phyloP scores from a whole-genome alignment of 2,113 vertebrate genomes.

The Paradisaea rubra region DNA sequence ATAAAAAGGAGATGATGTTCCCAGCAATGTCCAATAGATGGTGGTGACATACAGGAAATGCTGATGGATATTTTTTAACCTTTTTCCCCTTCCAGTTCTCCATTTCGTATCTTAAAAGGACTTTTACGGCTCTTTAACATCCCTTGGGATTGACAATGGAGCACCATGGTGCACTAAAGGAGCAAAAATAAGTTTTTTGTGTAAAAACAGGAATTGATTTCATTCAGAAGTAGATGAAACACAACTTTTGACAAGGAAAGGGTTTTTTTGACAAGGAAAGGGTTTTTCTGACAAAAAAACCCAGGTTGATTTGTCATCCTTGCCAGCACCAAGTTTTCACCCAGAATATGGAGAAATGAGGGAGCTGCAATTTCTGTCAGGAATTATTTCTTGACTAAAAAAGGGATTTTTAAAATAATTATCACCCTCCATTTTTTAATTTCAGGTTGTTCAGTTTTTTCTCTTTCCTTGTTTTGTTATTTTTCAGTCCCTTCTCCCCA shows the following conservation, averaged over 20 bases:
- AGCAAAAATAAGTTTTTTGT: fast-evolving
- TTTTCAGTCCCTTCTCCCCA: not conserved
- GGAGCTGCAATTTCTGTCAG: not conserved
- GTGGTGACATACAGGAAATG: not conserved
- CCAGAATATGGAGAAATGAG: too few species aligned
- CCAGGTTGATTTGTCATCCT: not conserved
- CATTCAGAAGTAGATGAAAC: not conserved
- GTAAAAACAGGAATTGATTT: not conserved
- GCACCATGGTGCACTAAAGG: fast-evolving
- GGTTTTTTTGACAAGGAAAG: not conserved
- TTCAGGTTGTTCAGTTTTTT: not conserved
- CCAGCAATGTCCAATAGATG: not conserved
- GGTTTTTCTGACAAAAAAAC: not conserved
- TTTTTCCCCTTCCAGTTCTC: too few species aligned
- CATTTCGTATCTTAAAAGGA: not conserved
- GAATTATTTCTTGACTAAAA: not conserved
- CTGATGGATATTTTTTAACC: not conserved
- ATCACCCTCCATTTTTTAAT: fast-evolving
- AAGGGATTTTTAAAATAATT: not conserved
- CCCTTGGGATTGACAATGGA: fast-evolving
- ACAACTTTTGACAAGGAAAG: not conserved
- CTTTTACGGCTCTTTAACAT: not conserved
- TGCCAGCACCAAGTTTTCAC: not conserved
- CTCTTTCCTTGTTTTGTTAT: not conserved
- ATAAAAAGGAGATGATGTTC: not conserved